phyloP scores from a whole-genome alignment of 2,797 vertebrate species.

The Balearica regulorum region DNA sequence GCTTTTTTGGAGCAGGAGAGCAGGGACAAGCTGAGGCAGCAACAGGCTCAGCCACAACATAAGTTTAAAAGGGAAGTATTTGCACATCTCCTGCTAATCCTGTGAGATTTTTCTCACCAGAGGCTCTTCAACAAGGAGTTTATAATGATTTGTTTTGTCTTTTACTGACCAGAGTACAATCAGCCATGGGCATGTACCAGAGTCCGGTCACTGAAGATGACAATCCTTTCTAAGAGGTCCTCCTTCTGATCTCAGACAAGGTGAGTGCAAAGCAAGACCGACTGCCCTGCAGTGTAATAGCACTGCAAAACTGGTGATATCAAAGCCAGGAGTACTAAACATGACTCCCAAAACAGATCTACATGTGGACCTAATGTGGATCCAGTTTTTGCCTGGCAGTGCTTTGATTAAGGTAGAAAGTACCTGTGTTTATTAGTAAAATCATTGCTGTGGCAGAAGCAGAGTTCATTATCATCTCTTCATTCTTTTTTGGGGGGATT shows the following conservation, averaged over 20 bases:
- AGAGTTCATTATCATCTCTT: background rate
- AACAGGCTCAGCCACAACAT: background rate
- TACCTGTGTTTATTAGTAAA: background rate
- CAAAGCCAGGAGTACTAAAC: background rate
- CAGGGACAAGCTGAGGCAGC: background rate
- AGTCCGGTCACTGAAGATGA: background rate
- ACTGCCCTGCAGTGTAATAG: background rate
- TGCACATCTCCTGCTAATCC: background rate
- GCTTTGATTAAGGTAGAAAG: background rate
- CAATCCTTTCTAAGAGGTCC: background rate
- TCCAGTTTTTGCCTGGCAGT: background rate
- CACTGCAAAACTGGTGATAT: background rate
- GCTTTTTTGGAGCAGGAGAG: background rate
- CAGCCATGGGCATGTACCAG: background rate
- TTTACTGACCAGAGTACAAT: background rate
- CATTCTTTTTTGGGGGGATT: background rate
- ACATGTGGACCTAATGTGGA: background rate
- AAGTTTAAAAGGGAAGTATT: background rate
- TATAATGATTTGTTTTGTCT: background rate
- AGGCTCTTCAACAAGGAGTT: background rate
- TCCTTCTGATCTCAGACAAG: background rate
- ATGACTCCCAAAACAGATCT: background rate
- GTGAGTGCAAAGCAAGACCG: background rate
- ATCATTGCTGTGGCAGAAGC: background rate
- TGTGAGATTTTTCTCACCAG: background rate